Evolutionary conservation across 1,140 invertebrate species (phyloP).

Genomic region (Cydia fagiglandana): DNA sequence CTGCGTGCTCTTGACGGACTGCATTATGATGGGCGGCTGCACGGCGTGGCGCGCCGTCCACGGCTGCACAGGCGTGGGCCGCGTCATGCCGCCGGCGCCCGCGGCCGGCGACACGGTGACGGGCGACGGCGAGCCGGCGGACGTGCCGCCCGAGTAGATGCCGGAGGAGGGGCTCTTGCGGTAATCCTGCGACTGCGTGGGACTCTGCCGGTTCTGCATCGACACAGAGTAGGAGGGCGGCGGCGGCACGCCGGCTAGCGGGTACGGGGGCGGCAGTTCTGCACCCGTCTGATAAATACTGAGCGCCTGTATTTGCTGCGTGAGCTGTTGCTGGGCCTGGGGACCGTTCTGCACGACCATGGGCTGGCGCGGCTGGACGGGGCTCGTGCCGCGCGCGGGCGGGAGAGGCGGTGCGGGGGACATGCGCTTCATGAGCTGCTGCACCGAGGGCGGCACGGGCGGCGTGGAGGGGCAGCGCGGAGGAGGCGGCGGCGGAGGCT

Average conservation of each 20-base stretch:
- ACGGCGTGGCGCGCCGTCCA: slow-evolving; percentile 90
- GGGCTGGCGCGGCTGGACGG: slow-evolving; percentile 84
- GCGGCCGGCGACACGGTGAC: slow-evolving; percentile 84
- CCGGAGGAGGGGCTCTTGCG: slow-evolving; percentile 88
- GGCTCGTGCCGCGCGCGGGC: slow-evolving; percentile 86
- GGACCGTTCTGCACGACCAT: slow-evolving; percentile 91
- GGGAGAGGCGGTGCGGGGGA: slow-evolving; percentile 86
- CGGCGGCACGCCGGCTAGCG: slow-evolving; percentile 84
- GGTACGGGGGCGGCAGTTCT: slow-evolving; percentile 89
- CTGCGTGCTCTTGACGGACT: slow-evolving; percentile 96
- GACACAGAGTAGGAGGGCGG: slow-evolving; percentile 92
- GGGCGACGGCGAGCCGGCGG: slow-evolving; percentile 89
- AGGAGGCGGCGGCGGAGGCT: slow-evolving; percentile 87
- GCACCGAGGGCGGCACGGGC: slow-evolving; percentile 87
- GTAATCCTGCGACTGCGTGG: slow-evolving; percentile 89
- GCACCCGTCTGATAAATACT: slow-evolving; percentile 86
- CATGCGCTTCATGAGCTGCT: slow-evolving; percentile 91
- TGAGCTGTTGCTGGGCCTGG: slow-evolving; percentile 90
- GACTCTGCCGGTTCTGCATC: slow-evolving; percentile 91
- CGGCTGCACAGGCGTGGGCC: slow-evolving; percentile 86
- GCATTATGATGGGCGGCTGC: slow-evolving; percentile 96
- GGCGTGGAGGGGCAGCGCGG: slow-evolving; percentile 85
- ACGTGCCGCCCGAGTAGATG: slow-evolving; percentile 89
- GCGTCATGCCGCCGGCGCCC: slow-evolving; percentile 83
- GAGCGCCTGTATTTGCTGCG: slow-evolving; percentile 92